Evolutionary conservation across 1,140 invertebrate genomes (phyloP).

Genomic region (Antheraea mylitta): DNA sequence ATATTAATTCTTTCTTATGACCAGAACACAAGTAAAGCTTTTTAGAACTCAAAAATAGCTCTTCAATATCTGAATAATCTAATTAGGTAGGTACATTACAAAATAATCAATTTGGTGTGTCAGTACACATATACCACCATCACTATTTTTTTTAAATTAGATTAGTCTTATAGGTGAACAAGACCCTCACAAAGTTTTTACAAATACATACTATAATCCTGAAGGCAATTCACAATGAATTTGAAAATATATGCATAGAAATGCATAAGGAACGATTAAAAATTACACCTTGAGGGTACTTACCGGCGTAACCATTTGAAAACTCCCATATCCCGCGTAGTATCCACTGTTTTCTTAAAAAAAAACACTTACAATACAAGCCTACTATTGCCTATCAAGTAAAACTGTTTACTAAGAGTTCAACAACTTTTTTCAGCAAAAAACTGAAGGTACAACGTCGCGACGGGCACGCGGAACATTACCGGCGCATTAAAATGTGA

Average conservation of each 20-base stretch:
- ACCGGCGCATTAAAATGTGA: constrained; percentile 63
- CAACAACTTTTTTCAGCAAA: constrained; percentile 22
- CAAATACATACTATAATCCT: neutral
- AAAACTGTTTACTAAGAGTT: constrained; percentile 9
- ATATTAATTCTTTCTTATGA: too few relatives aligned
- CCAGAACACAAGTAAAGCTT: too few relatives aligned
- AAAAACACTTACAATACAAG: constrained; percentile 15
- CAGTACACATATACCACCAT: too few relatives aligned
- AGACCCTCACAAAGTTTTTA: too few relatives aligned
- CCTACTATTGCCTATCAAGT: constrained; percentile 14
- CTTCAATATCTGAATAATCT: too few relatives aligned
- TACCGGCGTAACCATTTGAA: constrained; percentile 74
- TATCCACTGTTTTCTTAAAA: constrained; percentile 54
- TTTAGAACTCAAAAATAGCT: too few relatives aligned
- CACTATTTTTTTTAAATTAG: too few relatives aligned
- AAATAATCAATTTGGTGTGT: too few relatives aligned
- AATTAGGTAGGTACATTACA: too few relatives aligned
- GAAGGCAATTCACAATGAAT: neutral
- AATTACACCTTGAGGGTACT: constrained; percentile 30
- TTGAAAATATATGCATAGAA: neutral
- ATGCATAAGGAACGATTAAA: neutral
- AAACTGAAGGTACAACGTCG: constrained; percentile 48
- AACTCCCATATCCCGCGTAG: constrained; percentile 65
- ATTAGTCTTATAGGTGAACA: too few relatives aligned
- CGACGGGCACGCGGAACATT: constrained; percentile 60